A percentile compares a stretch with the other conserved stretches of the same genome.
Evolutionary conservation across 1,140 invertebrate species (phyloP).

Genomic region (Drosophila kepulauana): DNA sequence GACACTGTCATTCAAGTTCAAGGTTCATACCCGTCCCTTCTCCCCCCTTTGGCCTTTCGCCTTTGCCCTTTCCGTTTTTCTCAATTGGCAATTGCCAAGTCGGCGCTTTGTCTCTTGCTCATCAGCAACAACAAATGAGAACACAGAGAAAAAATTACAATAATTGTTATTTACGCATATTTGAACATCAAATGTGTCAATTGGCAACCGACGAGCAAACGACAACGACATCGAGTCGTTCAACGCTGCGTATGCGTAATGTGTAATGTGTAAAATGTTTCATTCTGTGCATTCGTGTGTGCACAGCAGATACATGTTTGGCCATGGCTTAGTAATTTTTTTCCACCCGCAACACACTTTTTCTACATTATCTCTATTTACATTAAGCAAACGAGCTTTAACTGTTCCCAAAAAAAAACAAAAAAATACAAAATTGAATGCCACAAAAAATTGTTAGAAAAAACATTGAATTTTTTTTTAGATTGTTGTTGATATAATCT

Average conservation of each 20-base stretch:
- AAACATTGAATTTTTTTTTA: neutral
- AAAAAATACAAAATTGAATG: neutral
- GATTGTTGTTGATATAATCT: neutral
- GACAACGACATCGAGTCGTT: neutral
- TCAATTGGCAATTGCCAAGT: constrained; percentile 36
- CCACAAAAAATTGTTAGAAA: neutral
- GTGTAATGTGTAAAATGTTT: constrained; percentile 63
- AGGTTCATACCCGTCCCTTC: constrained; percentile 48
- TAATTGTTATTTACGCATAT: constrained; percentile 83
- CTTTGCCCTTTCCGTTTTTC: too few species aligned
- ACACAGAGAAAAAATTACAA: constrained; percentile 66
- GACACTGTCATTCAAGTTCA: constrained; percentile 77
- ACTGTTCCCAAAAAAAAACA: neutral
- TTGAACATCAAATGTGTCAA: constrained; percentile 81
- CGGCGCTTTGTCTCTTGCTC: constrained; percentile 63
- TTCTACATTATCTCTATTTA: constrained; percentile 5
- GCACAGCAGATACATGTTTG: constrained; percentile 6
- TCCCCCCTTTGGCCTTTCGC: neutral
- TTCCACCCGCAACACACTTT: neutral
- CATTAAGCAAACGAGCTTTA: neutral
- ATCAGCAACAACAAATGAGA: neutral
- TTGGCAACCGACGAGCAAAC: constrained; percentile 66
- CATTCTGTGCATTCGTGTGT: constrained; percentile 6
- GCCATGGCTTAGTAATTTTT: constrained; percentile 18
- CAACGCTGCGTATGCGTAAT: constrained; percentile 72